These are phyloP conservation scores for Lytechinus variegatus DNA, from an alignment of 35 echinoderm and acorn worm species.

Conservation along the genomic window DNA sequence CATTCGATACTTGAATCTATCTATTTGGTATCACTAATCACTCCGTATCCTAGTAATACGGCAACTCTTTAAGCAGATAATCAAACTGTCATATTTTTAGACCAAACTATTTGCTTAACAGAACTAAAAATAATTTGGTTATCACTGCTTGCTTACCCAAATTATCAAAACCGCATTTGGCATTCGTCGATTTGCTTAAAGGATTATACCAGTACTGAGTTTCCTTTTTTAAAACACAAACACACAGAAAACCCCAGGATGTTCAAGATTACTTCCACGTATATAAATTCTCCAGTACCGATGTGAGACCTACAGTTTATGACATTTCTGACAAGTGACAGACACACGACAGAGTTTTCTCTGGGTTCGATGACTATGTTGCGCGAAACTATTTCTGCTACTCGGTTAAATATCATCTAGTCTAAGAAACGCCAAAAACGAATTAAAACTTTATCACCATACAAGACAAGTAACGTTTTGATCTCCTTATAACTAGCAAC, in stretches of 20 bases:
- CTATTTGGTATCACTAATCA: background rate
- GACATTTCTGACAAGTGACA: background rate
- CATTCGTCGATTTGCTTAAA: background rate
- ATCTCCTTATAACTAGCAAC: background rate
- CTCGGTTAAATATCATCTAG: background rate
- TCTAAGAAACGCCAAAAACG: background rate
- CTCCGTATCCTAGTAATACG: background rate
- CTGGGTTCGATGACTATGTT: background rate
- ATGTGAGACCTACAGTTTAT: background rate
- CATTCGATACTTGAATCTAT: background rate
- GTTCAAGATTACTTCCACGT: background rate
- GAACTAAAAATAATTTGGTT: background rate
- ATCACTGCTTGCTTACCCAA: background rate
- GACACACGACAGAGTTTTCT: background rate
- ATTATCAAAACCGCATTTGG: background rate
- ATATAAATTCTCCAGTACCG: background rate
- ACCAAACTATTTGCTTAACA: background rate
- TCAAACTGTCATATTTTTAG: background rate
- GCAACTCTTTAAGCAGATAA: background rate
- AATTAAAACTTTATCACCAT: background rate
- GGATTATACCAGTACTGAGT: background rate
- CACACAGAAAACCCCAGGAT: background rate
- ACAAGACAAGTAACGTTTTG: background rate
- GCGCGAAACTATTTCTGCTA: background rate
- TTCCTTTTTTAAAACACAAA: background rate